These are phyloP conservation scores for Arion vulgaris DNA, from an alignment of 1,140 invertebrate genomes.

Conservation along the genomic window DNA sequence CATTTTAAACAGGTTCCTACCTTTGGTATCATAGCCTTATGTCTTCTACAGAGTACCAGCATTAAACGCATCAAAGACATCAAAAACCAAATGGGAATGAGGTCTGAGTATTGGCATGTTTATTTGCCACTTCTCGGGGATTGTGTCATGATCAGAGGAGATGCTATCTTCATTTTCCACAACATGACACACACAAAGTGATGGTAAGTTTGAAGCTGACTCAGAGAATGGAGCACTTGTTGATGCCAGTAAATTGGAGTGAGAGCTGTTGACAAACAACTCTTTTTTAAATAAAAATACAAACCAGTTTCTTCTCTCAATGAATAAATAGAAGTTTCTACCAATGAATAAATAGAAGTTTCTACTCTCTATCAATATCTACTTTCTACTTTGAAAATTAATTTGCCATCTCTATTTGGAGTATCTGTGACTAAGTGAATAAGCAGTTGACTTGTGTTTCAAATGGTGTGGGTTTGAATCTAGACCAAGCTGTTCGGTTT, in stretches of 20 bases:
- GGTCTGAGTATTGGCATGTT: slow-evolving; percentile 18
- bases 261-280: slow-evolving; percentile 13
- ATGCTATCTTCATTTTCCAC: neutral
- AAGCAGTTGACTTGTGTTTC: no score
- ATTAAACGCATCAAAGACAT: neutral
- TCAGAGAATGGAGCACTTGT: neutral
- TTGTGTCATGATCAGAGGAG: neutral
- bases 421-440: no score
- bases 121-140: neutral
- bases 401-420: no score
- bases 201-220: slow-evolving; percentile 3
- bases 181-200: neutral
- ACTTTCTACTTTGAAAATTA: no score
- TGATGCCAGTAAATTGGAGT: slow-evolving; percentile 25
- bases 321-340: no score
- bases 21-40: slow-evolving; percentile 17
- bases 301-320: no score
- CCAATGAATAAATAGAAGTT: no score
- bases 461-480: no score
- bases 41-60: slow-evolving; percentile 16
- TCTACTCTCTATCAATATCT: no score
- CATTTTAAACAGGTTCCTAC: neutral
- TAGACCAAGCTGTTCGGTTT: no score
- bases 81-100: slow-evolving; percentile 32
- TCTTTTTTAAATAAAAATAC: no score